Percentiles rank a stretch among this genome's conserved stretches.
phyloP scores from a whole-genome alignment of 2,888 invertebrate species.

The Brenthis ino region DNA sequence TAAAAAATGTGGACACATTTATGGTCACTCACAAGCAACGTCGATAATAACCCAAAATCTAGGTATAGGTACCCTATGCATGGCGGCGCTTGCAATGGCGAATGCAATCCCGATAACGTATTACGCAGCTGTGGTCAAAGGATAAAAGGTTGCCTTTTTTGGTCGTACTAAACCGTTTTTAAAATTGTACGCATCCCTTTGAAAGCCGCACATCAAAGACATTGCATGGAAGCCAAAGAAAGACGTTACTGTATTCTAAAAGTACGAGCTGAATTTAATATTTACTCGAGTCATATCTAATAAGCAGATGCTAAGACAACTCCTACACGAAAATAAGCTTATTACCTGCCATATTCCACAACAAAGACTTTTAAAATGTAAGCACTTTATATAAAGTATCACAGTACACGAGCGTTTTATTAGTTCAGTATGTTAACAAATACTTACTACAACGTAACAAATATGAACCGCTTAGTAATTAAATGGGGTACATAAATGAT shows the following conservation, averaged over 20 bases:
- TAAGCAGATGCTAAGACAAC: constrained; percentile 22
- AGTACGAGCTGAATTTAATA: constrained; percentile 25
- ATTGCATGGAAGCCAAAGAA: constrained; percentile 33
- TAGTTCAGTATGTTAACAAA: too few species aligned
- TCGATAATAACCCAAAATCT: constrained; percentile 49
- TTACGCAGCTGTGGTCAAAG: constrained; percentile 65
- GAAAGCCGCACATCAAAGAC: constrained; percentile 58
- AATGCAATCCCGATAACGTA: constrained; percentile 66
- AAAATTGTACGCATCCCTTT: constrained; percentile 59
- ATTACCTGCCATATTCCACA: constrained; percentile 9
- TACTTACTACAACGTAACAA: too few species aligned
- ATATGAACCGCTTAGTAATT: too few species aligned
- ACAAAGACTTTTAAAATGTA: constrained; percentile 9
- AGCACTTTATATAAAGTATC: background rate
- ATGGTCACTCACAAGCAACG: constrained; percentile 68
- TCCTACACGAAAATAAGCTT: constrained; percentile 22
- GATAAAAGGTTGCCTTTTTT: constrained; percentile 59
- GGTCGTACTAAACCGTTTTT: constrained; percentile 55
- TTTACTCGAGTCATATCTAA: constrained; percentile 22
- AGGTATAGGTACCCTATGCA: constrained; percentile 58
- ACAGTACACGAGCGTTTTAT: too few species aligned
- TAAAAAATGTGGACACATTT: constrained; percentile 76
- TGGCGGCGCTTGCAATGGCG: constrained; percentile 44
- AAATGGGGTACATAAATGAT: too few species aligned
- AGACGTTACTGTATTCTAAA: constrained; percentile 18